These are phyloP conservation scores for Paraplagusia blochii DNA, from an alignment of 2,113 vertebrate species.

Conservation along the genomic window DNA sequence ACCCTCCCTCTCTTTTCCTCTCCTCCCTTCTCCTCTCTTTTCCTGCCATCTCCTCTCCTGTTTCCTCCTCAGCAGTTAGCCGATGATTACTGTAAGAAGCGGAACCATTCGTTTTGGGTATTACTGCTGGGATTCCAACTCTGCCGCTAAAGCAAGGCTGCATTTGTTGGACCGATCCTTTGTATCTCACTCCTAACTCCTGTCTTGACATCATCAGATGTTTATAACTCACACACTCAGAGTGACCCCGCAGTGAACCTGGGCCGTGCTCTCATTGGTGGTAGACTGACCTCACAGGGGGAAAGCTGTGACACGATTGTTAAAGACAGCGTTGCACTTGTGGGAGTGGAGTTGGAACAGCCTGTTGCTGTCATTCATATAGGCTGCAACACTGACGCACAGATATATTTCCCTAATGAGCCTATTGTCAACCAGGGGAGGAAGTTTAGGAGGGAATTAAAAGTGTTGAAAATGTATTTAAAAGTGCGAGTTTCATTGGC, in stretches of 20 bases:
- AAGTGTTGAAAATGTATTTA: too few relatives aligned
- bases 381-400: not conserved
- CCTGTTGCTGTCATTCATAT: slow-evolving; percentile 29
- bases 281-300: slow-evolving; percentile 24
- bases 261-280: slow-evolving; percentile 25
- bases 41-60: slow-evolving; percentile 9
- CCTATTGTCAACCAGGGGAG: too few relatives aligned
- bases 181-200: slow-evolving; percentile 19
- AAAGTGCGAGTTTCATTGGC: too few relatives aligned
- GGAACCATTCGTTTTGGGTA: slow-evolving; percentile 48
- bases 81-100: slow-evolving; percentile 63
- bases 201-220: slow-evolving; percentile 18
- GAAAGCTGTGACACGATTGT: slow-evolving; percentile 35
- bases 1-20: not conserved
- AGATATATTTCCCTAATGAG: too few relatives aligned
- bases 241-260: slow-evolving; percentile 55
- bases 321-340: slow-evolving; percentile 18
- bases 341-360: slow-evolving; percentile 23
- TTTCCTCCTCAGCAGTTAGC: slow-evolving; percentile 33
- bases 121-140: slow-evolving; percentile 55
- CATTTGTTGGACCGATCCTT: slow-evolving; percentile 37
- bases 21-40: slow-evolving; percentile 5
- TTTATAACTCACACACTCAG: slow-evolving; percentile 50
- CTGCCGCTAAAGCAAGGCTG: slow-evolving; percentile 13
- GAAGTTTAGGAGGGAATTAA: too few relatives aligned